Evolutionary conservation across 2,113 vertebrate genomes (phyloP).

Genomic region (Boleophthalmus pectinirostris): DNA sequence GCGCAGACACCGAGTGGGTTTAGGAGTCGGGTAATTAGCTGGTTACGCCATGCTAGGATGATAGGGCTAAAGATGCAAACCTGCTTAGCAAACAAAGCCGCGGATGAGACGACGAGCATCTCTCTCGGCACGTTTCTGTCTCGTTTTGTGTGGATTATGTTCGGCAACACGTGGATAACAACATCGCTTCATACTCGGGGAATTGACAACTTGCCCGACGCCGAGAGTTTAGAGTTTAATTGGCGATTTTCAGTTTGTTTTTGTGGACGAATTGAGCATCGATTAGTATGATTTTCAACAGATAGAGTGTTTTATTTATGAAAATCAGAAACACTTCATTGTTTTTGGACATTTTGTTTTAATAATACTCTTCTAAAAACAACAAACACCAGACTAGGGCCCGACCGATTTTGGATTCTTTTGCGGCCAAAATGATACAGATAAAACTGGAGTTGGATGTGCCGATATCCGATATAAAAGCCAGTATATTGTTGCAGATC

Average conservation of each 20-base stretch:
- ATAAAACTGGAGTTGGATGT: too few relatives aligned
- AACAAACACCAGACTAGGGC: too few relatives aligned
- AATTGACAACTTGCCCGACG: background rate
- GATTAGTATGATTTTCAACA: too few relatives aligned
- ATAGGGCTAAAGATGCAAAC: conserved; percentile 54
- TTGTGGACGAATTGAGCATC: too few relatives aligned
- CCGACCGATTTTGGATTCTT: too few relatives aligned
- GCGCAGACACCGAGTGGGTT: conserved; percentile 44
- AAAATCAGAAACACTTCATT: too few relatives aligned
- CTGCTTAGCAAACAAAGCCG: conserved; percentile 45
- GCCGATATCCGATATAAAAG: too few relatives aligned
- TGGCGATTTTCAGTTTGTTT: background rate
- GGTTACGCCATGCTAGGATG: conserved; percentile 39
- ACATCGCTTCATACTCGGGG: background rate
- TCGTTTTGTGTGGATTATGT: conserved; percentile 6
- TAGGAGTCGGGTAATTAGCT: conserved; percentile 58
- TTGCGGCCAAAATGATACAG: too few relatives aligned
- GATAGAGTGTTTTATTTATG: too few relatives aligned
- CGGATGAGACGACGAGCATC: conserved; percentile 1
- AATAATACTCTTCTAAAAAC: too few relatives aligned
- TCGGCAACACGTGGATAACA: background rate
- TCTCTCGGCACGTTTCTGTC: conserved; percentile 9
- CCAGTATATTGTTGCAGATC: too few relatives aligned
- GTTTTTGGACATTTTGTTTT: too few relatives aligned
- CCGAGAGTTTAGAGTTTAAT: background rate